Evolutionary conservation across 2,797 vertebrate species (phyloP).

Genomic region (Scyliorhinus canicula): DNA sequence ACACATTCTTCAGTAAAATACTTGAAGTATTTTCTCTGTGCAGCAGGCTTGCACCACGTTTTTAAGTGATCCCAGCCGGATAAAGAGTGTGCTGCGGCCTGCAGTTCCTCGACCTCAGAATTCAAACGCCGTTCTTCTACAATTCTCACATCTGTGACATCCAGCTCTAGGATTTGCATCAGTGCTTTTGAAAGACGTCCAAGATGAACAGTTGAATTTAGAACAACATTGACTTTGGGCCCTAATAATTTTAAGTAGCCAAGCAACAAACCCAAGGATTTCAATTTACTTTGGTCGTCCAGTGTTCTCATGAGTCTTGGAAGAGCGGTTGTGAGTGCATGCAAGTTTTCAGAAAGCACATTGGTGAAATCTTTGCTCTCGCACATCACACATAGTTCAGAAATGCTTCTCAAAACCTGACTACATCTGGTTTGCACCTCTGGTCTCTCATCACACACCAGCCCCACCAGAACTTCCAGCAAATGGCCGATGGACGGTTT

Average conservation of each 20-base stretch:
- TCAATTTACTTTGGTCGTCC: constrained; percentile 77
- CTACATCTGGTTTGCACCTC: constrained; percentile 65
- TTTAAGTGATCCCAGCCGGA: neutral
- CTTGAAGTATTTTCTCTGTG: constrained; percentile 74
- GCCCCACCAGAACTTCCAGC: constrained; percentile 75
- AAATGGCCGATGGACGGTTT: constrained; percentile 63
- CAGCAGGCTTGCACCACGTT: neutral
- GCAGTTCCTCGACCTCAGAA: constrained; percentile 7
- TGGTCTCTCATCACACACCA: constrained; percentile 71
- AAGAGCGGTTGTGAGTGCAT: constrained; percentile 73
- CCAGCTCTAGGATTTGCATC: constrained; percentile 82
- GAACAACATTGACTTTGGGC: constrained; percentile 63
- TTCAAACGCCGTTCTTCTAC: constrained; percentile 68
- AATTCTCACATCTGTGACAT: constrained; percentile 74
- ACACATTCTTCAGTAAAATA: constrained; percentile 78
- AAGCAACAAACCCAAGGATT: constrained; percentile 71
- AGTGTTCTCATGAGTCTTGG: constrained; percentile 83
- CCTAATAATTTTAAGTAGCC: constrained; percentile 90
- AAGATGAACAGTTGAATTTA: constrained; percentile 74
- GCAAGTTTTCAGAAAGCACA: constrained; percentile 81
- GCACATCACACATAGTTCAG: constrained; percentile 55
- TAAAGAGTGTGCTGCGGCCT: neutral
- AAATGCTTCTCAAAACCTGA: constrained; percentile 56
- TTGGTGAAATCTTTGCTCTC: constrained; percentile 65
- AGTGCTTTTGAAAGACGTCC: constrained; percentile 78